These are phyloP conservation scores for Ophion ellenae DNA, from an alignment of 2,888 invertebrate genomes.

Conservation along the genomic window DNA sequence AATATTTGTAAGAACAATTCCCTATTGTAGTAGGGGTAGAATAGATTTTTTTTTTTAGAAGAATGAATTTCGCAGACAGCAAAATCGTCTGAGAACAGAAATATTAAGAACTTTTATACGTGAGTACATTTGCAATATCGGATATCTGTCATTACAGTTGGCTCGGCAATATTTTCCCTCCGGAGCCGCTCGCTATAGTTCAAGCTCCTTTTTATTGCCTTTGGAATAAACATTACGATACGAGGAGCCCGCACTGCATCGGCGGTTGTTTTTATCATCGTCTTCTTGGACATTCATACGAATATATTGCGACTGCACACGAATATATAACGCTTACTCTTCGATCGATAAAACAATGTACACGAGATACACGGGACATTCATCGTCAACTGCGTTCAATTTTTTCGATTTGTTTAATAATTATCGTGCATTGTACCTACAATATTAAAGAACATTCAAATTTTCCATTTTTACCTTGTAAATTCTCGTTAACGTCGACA, in stretches of 20 bases:
- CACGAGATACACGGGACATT: neutral
- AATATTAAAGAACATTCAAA: too few species aligned
- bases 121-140: conserved; percentile 4
- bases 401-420: neutral
- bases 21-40: too few species aligned
- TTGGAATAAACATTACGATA: conserved; percentile 16
- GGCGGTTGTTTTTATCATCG: too few species aligned
- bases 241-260: neutral
- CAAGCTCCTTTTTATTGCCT: conserved; percentile 8
- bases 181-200: neutral
- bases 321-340: neutral
- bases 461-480: too few species aligned
- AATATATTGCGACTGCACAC: conserved; percentile 7
- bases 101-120: neutral
- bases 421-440: too few species aligned
- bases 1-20: too few species aligned
- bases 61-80: too few species aligned
- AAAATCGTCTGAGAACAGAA: neutral
- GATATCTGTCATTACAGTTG: conserved; percentile 15
- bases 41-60: too few species aligned
- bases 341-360: neutral
- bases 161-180: conserved; percentile 7
- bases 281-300: neutral
- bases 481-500: too few species aligned
- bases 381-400: neutral